These are phyloP conservation scores for Pseudanteris insignis DNA, from an alignment of 2,888 invertebrate genomes.

Conservation along the genomic window DNA sequence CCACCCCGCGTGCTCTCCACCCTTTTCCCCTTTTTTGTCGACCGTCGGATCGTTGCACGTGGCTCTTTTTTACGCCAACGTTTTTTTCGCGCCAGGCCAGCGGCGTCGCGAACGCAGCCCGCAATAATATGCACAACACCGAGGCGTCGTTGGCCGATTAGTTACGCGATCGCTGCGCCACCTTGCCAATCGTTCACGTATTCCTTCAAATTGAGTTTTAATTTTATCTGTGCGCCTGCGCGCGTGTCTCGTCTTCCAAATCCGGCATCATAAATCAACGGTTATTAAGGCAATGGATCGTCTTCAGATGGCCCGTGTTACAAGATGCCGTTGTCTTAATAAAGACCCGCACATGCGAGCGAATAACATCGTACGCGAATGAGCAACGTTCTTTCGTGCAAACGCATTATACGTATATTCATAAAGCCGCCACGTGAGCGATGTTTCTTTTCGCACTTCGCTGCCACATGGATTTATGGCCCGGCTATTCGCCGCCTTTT, in stretches of 20 bases:
- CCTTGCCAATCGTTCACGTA: conserved; percentile 2
- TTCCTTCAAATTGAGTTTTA: conserved; percentile 36
- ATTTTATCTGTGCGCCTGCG: conserved; percentile 39
- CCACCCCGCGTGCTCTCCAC: conserved; percentile 45
- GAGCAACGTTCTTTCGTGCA: conserved; percentile 40
- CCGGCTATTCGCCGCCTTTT: conserved; percentile 35
- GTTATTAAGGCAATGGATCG: conserved; percentile 64
- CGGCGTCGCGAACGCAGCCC: too few species aligned
- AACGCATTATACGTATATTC: conserved; percentile 38
- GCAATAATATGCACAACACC: too few species aligned
- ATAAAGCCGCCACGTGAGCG: conserved; percentile 42
- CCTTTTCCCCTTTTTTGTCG: conserved; percentile 21
- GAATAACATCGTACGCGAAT: conserved; percentile 43
- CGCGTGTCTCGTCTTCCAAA: conserved; percentile 44
- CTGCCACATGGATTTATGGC: conserved; percentile 45
- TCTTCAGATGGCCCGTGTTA: conserved; percentile 62
- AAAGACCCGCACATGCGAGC: conserved; percentile 46
- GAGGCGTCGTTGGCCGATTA: too few species aligned
- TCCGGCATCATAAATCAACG: conserved; percentile 60
- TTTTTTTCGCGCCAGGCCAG: background rate
- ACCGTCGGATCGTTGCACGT: conserved; percentile 24
- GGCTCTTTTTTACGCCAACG: conserved; percentile 9
- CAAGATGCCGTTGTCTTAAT: conserved; percentile 57
- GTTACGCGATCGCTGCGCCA: background rate
- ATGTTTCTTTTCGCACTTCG: conserved; percentile 47